Conservation (phyloP, 2,888 invertebrate genomes). For the Nomada ferruginata region DNA sequence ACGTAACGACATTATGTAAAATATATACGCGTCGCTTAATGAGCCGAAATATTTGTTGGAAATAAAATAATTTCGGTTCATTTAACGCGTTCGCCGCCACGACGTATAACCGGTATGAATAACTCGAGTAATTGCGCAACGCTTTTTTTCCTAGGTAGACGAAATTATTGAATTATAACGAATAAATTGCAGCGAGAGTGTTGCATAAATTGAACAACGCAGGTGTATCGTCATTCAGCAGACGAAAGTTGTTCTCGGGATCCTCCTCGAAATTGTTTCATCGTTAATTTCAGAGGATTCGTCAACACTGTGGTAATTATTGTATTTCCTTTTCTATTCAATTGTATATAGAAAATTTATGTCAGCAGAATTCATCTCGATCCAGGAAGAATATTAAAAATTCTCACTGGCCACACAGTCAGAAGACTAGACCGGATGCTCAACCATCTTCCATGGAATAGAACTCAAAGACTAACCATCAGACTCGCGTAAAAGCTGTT, state of each 20-base stretch:
- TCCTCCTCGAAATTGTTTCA: neutral
- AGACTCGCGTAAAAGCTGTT: slow-evolving; percentile 18
- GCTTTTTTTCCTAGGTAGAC: neutral
- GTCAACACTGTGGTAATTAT: no score
- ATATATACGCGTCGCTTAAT: slow-evolving; percentile 37
- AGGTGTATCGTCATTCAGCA: neutral
- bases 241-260: neutral
- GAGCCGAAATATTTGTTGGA: slow-evolving; percentile 40
- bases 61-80: slow-evolving; percentile 32
- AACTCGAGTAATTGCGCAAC: neutral
- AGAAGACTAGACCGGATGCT: no score
- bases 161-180: neutral
- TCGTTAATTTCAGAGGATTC: neutral
- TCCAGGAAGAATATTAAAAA: no score
- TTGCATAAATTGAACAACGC: neutral
- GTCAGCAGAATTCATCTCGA: no score
- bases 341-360: no score
- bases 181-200: neutral
- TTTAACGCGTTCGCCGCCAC: slow-evolving; percentile 16
- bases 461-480: slow-evolving; percentile 19
- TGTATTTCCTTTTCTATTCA: no score
- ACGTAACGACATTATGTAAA: slow-evolving; percentile 31
- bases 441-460: no score
- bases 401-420: no score
- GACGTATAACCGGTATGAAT: neutral